Conservation (phyloP, 2,797 vertebrate genomes). For the Myotis vivesi region DNA sequence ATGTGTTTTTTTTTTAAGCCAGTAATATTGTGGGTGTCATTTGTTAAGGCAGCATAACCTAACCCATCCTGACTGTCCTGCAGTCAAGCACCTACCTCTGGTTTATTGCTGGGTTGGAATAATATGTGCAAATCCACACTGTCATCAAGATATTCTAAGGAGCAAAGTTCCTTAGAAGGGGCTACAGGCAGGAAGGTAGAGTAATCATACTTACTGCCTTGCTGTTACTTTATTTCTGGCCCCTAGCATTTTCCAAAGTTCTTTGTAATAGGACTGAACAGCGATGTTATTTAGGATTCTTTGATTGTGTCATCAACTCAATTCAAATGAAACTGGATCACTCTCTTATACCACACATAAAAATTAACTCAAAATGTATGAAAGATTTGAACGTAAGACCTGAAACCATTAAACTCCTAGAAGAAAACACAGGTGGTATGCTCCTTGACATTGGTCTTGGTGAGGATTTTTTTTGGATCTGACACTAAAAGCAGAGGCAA, state of each 20-base stretch:
- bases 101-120: not conserved
- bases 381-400: not conserved
- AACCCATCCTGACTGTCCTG: not conserved
- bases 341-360: not conserved
- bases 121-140: not conserved
- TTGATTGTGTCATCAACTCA: not conserved
- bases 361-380: not conserved
- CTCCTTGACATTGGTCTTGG: not conserved
- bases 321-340: not conserved
- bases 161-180: not conserved
- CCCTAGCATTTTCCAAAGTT: not conserved
- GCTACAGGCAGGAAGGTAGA: not conserved
- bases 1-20: not conserved
- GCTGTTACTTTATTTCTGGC: not conserved
- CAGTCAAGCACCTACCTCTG: not conserved
- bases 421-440: not conserved
- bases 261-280: not conserved
- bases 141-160: not conserved
- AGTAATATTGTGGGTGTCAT: not conserved
- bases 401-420: not conserved
- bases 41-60: constrained; percentile 23
- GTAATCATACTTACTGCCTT: not conserved
- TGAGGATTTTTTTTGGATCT: not conserved
- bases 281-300: not conserved
- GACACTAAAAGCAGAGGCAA: not conserved